phyloP scores from a whole-genome alignment of 2,797 vertebrate genomes.

The Pseudotriccus pelzelni region DNA sequence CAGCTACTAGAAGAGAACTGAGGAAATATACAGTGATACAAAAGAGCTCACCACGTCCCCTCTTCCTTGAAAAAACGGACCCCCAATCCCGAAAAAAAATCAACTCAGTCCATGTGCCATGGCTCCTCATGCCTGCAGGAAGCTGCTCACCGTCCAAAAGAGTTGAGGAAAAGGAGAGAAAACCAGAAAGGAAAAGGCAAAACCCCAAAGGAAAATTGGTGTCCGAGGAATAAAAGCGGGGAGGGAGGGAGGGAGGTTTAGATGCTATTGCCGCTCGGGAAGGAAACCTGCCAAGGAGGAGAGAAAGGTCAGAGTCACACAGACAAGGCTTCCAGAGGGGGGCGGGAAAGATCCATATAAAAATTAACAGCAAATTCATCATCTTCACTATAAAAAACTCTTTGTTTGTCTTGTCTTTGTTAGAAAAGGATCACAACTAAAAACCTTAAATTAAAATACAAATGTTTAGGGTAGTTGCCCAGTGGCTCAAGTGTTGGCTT shows the following conservation, averaged over 20 bases:
- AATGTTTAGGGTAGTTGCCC: slow-evolving; percentile 80
- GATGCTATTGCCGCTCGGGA: slow-evolving; percentile 60
- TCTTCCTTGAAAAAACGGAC: background rate
- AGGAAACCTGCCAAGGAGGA: slow-evolving; percentile 62
- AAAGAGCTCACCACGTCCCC: background rate
- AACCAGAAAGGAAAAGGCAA: background rate
- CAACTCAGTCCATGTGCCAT: slow-evolving; percentile 13
- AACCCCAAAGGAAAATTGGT: background rate
- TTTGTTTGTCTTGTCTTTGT: slow-evolving; percentile 10
- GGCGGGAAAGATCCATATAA: slow-evolving; percentile 68
- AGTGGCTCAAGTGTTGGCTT: slow-evolving; percentile 71
- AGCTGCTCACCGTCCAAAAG: slow-evolving; percentile 51
- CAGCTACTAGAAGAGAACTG: slow-evolving; percentile 15
- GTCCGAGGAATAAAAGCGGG: slow-evolving; percentile 52
- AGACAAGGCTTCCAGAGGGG: slow-evolving; percentile 65
- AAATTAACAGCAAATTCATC: slow-evolving; percentile 76
- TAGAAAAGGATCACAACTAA: slow-evolving; percentile 70
- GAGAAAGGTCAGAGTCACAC: slow-evolving; percentile 69
- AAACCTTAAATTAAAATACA: slow-evolving; percentile 73
- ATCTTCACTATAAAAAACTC: slow-evolving; percentile 76
- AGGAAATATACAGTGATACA: slow-evolving; percentile 51
- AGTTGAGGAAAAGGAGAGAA: background rate
- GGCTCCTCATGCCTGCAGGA: slow-evolving; percentile 5
- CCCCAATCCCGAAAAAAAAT: slow-evolving; percentile 6
- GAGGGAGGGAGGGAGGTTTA: slow-evolving; percentile 13